phyloP scores from a whole-genome alignment of 2,888 invertebrate genomes.

The Eilema griseolum region DNA sequence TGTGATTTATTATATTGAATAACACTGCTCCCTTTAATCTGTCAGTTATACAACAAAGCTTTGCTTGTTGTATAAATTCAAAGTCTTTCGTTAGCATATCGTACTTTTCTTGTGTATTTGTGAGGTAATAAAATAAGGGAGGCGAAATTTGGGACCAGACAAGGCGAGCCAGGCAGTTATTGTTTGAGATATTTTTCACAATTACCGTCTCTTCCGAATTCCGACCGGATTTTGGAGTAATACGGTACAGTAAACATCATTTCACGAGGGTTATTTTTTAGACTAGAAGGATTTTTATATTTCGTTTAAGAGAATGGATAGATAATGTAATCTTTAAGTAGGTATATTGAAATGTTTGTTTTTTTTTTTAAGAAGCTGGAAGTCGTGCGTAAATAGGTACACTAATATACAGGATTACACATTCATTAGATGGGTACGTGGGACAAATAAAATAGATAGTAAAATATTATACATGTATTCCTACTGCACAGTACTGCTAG shows the following conservation, averaged over 20 bases:
- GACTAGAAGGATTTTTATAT: neutral
- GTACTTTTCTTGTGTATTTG: neutral
- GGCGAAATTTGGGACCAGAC: neutral
- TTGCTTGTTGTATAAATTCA: neutral
- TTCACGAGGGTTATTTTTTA: neutral
- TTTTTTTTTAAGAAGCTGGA: no score
- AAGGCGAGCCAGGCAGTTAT: neutral
- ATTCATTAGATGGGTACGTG: no score
- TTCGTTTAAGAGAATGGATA: neutral
- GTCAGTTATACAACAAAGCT: neutral
- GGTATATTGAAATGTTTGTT: no score
- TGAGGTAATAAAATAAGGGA: slow-evolving; percentile 9
- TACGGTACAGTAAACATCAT: neutral
- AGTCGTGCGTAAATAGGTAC: no score
- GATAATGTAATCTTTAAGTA: neutral
- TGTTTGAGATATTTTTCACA: slow-evolving; percentile 11
- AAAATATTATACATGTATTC: no score
- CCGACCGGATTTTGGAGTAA: slow-evolving; percentile 5
- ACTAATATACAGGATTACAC: no score
- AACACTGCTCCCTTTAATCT: neutral
- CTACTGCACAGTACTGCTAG: no score
- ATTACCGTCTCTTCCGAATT: slow-evolving; percentile 1
- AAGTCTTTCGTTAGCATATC: neutral
- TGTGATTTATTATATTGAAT: neutral
- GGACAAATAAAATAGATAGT: no score